A percentile compares a stretch with the other conserved stretches of the same genome.
phyloP scores from a whole-genome alignment of 2,888 invertebrate species.

The Digitonthophagus gazella region DNA sequence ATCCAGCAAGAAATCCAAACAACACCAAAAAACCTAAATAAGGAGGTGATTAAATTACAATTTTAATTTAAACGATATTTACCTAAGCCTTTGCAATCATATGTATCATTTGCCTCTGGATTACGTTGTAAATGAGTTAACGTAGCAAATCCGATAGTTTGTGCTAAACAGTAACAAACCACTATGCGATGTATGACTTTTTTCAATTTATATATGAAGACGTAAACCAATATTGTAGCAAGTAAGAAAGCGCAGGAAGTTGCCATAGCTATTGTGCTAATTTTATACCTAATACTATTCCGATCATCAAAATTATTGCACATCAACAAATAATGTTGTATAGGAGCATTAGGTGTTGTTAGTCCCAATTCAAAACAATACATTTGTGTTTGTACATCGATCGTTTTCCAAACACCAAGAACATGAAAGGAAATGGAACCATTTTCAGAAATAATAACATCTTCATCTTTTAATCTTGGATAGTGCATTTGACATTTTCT shows the following conservation, averaged over 20 bases:
- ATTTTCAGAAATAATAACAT: conserved; percentile 30
- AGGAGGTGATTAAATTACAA: neutral
- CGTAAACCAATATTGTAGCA: conserved; percentile 19
- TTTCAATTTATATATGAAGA: conserved; percentile 18
- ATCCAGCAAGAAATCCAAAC: conserved; percentile 68
- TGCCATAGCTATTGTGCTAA: conserved; percentile 2
- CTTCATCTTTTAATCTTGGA: conserved; percentile 18
- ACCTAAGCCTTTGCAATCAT: neutral
- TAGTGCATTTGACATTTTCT: conserved; percentile 21
- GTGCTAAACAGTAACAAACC: conserved; percentile 23
- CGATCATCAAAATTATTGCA: conserved; percentile 1
- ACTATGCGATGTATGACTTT: conserved; percentile 20
- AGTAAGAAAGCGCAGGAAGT: conserved; percentile 18
- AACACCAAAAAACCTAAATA: conserved; percentile 65
- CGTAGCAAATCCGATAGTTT: conserved; percentile 17
- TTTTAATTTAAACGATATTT: no score
- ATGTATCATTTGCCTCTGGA: neutral
- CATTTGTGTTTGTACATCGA: conserved; percentile 19
- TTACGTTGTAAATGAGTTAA: neutral
- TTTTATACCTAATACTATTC: conserved; percentile 12
- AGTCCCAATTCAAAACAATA: conserved; percentile 22
- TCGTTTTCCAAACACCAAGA: conserved; percentile 19
- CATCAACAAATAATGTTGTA: conserved; percentile 3
- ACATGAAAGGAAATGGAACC: conserved; percentile 28
- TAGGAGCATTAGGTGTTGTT: neutral